A percentile compares a stretch with the other conserved stretches of the same genome.
phyloP scores from a whole-genome alignment of 2,888 invertebrate genomes.

The Lasioglossum lativentre region DNA sequence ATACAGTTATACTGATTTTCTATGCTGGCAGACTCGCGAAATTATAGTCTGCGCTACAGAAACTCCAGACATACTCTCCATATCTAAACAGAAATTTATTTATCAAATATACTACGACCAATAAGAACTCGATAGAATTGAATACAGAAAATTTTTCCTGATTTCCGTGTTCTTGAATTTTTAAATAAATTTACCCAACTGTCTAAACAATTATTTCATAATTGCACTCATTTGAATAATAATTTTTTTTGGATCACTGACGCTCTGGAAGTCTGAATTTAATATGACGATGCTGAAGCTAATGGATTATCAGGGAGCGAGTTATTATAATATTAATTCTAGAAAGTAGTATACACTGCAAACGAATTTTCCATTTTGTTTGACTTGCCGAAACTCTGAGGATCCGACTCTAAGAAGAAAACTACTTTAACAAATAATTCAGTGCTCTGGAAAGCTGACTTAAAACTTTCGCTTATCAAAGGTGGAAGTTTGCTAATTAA shows the following conservation, averaged over 20 bases:
- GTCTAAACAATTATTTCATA: neutral
- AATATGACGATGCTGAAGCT: neutral
- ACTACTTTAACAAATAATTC: slow-evolving; percentile 20
- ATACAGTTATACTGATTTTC: slow-evolving; percentile 51
- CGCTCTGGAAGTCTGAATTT: neutral
- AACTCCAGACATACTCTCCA: neutral
- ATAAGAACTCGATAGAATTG: neutral
- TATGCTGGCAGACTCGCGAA: slow-evolving; percentile 16
- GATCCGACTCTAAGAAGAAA: neutral
- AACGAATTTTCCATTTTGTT: slow-evolving; percentile 1
- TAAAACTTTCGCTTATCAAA: neutral
- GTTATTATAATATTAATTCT: neutral
- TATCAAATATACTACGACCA: neutral
- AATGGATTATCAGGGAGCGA: neutral
- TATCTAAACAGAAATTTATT: neutral
- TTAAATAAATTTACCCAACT: neutral
- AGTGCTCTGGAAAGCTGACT: neutral
- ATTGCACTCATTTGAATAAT: neutral
- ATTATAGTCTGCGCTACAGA: neutral
- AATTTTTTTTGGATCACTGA: neutral
- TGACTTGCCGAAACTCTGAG: neutral
- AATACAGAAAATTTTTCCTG: neutral
- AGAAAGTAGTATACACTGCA: neutral
- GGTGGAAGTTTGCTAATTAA: slow-evolving; percentile 3
- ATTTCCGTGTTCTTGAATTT: neutral